Conservation (phyloP, 1,140 invertebrate genomes). For the Aphaenogaster floridana region DNA sequence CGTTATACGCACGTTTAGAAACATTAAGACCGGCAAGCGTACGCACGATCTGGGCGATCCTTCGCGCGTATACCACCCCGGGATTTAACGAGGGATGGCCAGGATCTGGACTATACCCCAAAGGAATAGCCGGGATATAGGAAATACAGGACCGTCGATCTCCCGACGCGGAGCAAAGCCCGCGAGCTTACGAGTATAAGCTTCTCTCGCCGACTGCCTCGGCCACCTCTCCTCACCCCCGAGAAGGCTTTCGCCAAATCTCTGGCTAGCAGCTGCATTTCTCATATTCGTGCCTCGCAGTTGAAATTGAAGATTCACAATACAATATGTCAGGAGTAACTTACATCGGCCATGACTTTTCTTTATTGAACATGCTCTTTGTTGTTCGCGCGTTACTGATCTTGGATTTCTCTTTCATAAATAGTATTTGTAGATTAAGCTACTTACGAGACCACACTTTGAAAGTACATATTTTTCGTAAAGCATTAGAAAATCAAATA, state of each 20-base stretch:
- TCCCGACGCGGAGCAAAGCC: conserved; percentile 80
- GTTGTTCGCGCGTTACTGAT: conserved; percentile 12
- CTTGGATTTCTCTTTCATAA: not conserved
- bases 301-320: conserved; percentile 57
- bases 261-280: conserved; percentile 73
- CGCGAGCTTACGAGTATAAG: conserved; percentile 82
- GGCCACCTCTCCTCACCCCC: conserved; percentile 70
- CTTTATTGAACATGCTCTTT: not conserved
- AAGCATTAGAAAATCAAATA: not conserved
- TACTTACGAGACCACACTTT: not conserved
- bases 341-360: conserved; percentile 10
- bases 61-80: conserved; percentile 71
- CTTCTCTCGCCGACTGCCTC: conserved; percentile 76
- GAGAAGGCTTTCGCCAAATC: conserved; percentile 77
- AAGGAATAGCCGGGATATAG: conserved; percentile 78
- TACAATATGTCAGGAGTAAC: conserved; percentile 38
- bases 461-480: not conserved
- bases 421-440: not conserved
- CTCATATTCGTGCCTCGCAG: conserved; percentile 68
- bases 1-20: conserved; percentile 70
- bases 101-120: conserved; percentile 73
- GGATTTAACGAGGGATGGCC: conserved; percentile 77
- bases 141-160: conserved; percentile 82
- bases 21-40: conserved; percentile 62
- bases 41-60: conserved; percentile 61